phyloP scores from a whole-genome alignment of 1,140 invertebrate genomes.

The Leptinotarsa undecemlineata region DNA sequence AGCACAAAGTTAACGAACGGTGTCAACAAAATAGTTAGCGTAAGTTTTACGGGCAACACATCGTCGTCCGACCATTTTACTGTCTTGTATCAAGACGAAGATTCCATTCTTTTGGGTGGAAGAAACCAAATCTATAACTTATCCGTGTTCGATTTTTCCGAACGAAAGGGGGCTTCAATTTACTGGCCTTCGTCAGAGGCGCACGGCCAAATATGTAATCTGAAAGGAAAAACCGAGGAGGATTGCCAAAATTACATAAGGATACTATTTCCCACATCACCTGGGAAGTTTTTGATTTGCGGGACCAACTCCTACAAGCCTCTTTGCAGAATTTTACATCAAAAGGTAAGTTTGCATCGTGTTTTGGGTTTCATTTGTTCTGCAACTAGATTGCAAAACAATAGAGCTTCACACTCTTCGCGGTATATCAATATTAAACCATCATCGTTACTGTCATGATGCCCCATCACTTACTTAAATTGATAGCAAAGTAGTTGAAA shows the following conservation, averaged over 20 bases:
- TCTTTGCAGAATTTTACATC: conserved; percentile 78
- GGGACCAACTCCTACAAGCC: conserved; percentile 98
- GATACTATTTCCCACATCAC: conserved; percentile 73
- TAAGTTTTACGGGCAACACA: conserved; percentile 50
- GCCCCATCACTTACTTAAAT: no score
- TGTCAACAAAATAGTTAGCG: conserved; percentile 46
- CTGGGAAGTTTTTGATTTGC: conserved; percentile 83
- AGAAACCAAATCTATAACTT: conserved; percentile 83
- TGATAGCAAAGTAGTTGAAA: no score
- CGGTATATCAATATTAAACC: no score
- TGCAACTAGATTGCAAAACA: no score
- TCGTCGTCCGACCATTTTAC: conserved; percentile 57
- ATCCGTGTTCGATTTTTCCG: conserved; percentile 71
- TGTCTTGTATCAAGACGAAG: conserved; percentile 59
- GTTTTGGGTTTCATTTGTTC: background rate
- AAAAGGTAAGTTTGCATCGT: conserved; percentile 57
- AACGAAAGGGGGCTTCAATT: conserved; percentile 60
- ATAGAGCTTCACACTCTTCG: no score
- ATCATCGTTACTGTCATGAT: no score
- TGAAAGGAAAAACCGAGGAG: conserved; percentile 87
- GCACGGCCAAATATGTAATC: conserved; percentile 79
- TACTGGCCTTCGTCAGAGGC: conserved; percentile 83
- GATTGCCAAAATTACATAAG: conserved; percentile 96
- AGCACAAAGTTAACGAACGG: conserved; percentile 50
- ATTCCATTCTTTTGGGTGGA: conserved; percentile 58